phyloP scores from a whole-genome alignment of 2,797 vertebrate genomes.

The Vespertilio murinus region DNA sequence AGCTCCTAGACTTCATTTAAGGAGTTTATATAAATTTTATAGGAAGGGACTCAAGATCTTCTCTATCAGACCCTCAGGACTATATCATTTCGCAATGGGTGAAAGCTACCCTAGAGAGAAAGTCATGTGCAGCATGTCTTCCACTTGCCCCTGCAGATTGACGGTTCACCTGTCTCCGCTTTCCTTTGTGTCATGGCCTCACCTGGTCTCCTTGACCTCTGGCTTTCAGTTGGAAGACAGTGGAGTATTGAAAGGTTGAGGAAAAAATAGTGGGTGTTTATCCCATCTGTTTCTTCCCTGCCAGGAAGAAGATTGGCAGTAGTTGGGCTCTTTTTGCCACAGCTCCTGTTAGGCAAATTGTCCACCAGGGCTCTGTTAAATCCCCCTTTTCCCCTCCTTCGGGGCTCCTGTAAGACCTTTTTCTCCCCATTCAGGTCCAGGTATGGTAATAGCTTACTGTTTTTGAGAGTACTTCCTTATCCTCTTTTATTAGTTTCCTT shows the following conservation, averaged over 20 bases:
- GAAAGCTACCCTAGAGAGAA: neutral
- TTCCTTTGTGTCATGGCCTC: neutral
- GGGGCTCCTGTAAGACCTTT: neutral
- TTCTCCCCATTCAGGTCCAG: neutral
- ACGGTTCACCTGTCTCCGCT: neutral
- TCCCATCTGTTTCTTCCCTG: neutral
- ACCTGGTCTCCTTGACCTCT: neutral
- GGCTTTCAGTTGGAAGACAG: neutral
- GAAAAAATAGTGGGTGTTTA: neutral
- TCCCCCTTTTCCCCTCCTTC: neutral
- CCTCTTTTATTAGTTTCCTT: neutral
- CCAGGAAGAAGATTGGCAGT: neutral
- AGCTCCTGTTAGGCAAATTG: neutral
- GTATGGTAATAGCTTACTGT: neutral
- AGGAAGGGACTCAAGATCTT: neutral
- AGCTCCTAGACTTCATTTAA: neutral
- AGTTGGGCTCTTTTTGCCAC: neutral
- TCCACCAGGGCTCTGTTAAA: neutral
- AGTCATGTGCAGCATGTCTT: neutral
- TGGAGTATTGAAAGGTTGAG: neutral
- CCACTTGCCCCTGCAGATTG: neutral
- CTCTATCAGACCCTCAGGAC: neutral
- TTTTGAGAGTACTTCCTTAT: neutral
- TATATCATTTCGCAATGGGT: neutral
- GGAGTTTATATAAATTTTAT: neutral